Evolutionary conservation across 2,888 invertebrate genomes (phyloP), one percentile per base, ranked within the genome.

Genomic region (Lasioglossum pauxillum): DNA sequence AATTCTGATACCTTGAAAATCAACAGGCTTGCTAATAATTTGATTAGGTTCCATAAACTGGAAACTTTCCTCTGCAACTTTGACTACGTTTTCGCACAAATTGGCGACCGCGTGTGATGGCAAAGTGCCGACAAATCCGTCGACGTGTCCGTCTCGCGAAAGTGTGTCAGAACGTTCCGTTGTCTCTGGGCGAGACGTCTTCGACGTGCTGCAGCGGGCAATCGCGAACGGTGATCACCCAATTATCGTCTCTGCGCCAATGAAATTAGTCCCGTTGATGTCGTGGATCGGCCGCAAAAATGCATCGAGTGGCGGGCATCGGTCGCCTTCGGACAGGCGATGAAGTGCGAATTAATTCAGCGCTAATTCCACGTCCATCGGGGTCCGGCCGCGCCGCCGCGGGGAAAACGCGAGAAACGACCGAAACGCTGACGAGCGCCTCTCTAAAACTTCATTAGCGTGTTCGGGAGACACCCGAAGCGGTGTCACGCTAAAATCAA

Each of bases 311-410:
- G 38, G 69, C 69, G 38, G 19, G 69, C 57, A 75, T 77, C 87
- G 82, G 72, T 67, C 76, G 79, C 75, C 75, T 87, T 80, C 75
- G 71, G 75, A 84, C 86, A 73, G 83, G 44, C 85, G 89, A 89
- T 88, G 86, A 88, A 90, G 84, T 75, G 87, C 85, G 83, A 90
- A 90, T 89, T 89, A 90, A 89, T 90, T 90, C 88, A 88, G 78
- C 84, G 85, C 85, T 91, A 90, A 90, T 89, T 90, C 82, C 84
- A 76, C 74, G 86, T 75, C 89, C 82, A 82, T 49, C 78, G 84
- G 27, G 5, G 60, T 60, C 7, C 77, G 67, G 64, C 38, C 72
- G 82, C 60, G 80, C 16, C 16, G 46, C 72, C 80, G 79, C 78
- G 72, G 79, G 79, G 74, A 57, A 83, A 80, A 80, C 84, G 67